Evolutionary conservation across 2,797 vertebrate genomes (phyloP).

Genomic region (Sebastes matsubarae): DNA sequence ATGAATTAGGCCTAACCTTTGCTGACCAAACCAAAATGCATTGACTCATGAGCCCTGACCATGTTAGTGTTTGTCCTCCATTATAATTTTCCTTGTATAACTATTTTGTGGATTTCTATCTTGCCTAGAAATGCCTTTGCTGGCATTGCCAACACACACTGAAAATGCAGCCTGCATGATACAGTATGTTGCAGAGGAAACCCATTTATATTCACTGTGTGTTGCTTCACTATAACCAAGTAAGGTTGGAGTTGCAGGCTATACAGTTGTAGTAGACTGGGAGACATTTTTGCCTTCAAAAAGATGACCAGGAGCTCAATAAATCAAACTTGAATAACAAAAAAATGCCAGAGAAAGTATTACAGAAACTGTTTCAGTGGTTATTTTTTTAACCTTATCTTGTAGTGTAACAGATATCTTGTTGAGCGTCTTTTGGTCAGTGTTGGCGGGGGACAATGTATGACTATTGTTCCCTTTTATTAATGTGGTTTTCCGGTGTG

Average conservation of each 20-base stretch:
- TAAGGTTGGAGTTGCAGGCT: background rate
- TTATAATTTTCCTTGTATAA: background rate
- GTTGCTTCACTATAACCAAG: background rate
- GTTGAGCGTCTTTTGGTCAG: background rate
- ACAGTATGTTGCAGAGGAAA: conserved; percentile 7
- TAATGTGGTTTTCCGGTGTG: conserved; percentile 10
- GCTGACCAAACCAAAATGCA: background rate
- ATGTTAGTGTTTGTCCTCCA: background rate
- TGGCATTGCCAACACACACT: background rate
- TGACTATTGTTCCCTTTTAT: background rate
- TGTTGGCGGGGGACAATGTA: rapidly evolving
- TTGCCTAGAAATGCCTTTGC: background rate
- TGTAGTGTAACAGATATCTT: background rate
- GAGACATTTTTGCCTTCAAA: background rate
- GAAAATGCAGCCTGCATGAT: conserved; percentile 4
- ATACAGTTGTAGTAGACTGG: background rate
- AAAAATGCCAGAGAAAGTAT: too few relatives aligned
- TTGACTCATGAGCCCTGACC: background rate
- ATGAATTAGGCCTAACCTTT: background rate
- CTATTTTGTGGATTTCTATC: background rate
- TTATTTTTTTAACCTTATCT: background rate
- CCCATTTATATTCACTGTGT: conserved; percentile 11
- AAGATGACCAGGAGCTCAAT: background rate
- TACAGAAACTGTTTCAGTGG: background rate
- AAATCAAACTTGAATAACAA: background rate